A percentile compares a stretch with the other conserved stretches of the same genome.
Evolutionary conservation across 2,888 invertebrate species (phyloP).

Genomic region (Athalia rosae): DNA sequence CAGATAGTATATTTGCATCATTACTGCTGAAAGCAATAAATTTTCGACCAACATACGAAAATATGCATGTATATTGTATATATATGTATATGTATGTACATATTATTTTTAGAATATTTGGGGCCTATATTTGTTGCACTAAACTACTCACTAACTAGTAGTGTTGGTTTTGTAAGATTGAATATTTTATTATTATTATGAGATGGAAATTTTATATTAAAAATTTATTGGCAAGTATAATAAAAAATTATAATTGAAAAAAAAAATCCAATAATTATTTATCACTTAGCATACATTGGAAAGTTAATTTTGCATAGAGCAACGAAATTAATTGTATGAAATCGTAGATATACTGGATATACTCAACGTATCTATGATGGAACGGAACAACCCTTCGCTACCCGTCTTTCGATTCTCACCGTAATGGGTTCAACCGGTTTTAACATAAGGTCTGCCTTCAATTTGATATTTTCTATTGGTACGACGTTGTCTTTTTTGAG

Average conservation of each 20-base stretch:
- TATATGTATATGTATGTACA: too few species aligned
- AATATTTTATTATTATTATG: not conserved
- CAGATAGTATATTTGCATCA: too few species aligned
- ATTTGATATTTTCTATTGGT: constrained; percentile 52
- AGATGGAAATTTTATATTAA: constrained; percentile 1
- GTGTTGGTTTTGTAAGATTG: not conserved
- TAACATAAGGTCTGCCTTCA: constrained; percentile 30
- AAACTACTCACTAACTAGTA: not conserved
- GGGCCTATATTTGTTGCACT: too few species aligned
- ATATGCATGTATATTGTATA: too few species aligned
- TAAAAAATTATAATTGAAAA: not conserved
- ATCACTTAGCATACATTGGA: too few species aligned
- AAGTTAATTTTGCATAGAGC: too few species aligned
- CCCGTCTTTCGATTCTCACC: constrained; percentile 54
- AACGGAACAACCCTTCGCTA: not conserved
- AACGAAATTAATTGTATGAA: too few species aligned
- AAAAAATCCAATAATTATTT: too few species aligned
- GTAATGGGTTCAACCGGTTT: constrained; percentile 50
- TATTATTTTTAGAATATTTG: too few species aligned
- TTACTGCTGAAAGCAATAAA: too few species aligned
- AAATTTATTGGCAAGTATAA: constrained; percentile 36
- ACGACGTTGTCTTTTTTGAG: constrained; percentile 54
- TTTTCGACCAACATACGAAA: too few species aligned
- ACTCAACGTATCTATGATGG: not conserved
- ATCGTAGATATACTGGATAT: too few species aligned